These are phyloP conservation scores for Urocyon cinereoargenteus DNA, from an alignment of 2,797 vertebrate species.

Conservation along the genomic window DNA sequence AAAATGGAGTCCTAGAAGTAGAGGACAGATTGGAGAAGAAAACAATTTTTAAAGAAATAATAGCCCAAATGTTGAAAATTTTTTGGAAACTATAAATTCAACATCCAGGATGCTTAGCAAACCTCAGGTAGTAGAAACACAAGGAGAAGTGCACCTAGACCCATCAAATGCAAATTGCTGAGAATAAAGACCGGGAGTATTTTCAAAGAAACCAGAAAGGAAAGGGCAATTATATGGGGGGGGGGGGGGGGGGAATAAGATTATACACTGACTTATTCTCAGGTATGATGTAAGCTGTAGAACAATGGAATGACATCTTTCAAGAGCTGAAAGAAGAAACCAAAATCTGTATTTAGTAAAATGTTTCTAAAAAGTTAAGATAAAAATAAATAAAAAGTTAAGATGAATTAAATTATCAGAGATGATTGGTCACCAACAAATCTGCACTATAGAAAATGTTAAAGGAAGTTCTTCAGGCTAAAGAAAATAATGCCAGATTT, in stretches of 20 bases:
- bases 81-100: conserved; percentile 12
- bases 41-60: background rate
- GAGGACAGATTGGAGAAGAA: background rate
- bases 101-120: background rate
- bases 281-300: background rate
- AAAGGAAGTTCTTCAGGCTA: background rate
- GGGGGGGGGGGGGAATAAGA: background rate
- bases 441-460: background rate
- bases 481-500: background rate
- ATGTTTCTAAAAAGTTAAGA: background rate
- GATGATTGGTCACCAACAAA: background rate
- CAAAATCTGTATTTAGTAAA: background rate
- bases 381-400: background rate
- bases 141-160: background rate
- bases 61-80: background rate
- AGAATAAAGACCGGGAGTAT: background rate
- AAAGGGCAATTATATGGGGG: background rate
- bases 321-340: background rate
- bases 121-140: background rate
- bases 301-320: background rate
- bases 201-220: background rate
- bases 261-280: background rate
- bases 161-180: background rate
- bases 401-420: background rate
- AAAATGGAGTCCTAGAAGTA: background rate